Evolutionary conservation across 2,113 vertebrate genomes (phyloP).

Genomic region (Nansenia antarctica): DNA sequence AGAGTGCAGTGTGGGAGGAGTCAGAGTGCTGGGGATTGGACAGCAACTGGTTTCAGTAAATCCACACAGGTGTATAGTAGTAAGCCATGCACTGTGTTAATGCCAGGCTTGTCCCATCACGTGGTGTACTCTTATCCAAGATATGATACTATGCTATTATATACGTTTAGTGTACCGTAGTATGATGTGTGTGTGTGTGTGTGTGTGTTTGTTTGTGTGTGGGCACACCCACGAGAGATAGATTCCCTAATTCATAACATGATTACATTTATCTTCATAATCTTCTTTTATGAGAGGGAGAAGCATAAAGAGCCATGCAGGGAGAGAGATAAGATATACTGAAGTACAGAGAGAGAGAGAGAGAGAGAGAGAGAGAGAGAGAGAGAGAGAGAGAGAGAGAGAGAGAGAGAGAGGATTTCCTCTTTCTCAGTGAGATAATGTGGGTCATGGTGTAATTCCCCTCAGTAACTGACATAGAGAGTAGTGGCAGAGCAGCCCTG

Average conservation of each 20-base stretch:
- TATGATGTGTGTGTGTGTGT: background rate
- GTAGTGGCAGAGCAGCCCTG: background rate
- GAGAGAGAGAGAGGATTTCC: slow-evolving; percentile 56
- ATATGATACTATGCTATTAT: too few relatives aligned
- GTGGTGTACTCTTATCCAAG: too few relatives aligned
- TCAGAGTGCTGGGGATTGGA: background rate
- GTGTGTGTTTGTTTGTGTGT: background rate
- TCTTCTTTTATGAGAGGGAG: background rate
- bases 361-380: slow-evolving; percentile 40
- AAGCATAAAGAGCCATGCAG: slow-evolving; percentile 1
- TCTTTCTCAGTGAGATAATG: slow-evolving; percentile 10
- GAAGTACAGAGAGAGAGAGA: background rate
- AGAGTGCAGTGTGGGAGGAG: background rate
- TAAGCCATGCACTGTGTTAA: background rate
- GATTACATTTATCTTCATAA: background rate
- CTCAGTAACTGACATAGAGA: background rate
- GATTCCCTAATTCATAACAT: background rate
- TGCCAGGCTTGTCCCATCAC: background rate
- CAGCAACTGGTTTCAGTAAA: background rate
- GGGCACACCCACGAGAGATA: background rate
- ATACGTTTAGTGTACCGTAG: too few relatives aligned
- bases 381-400: background rate
- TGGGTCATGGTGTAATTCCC: background rate
- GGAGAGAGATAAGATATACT: background rate
- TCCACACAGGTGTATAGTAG: background rate